phyloP scores from a whole-genome alignment of 1,140 invertebrate species.

The Onthophagus taurus region DNA sequence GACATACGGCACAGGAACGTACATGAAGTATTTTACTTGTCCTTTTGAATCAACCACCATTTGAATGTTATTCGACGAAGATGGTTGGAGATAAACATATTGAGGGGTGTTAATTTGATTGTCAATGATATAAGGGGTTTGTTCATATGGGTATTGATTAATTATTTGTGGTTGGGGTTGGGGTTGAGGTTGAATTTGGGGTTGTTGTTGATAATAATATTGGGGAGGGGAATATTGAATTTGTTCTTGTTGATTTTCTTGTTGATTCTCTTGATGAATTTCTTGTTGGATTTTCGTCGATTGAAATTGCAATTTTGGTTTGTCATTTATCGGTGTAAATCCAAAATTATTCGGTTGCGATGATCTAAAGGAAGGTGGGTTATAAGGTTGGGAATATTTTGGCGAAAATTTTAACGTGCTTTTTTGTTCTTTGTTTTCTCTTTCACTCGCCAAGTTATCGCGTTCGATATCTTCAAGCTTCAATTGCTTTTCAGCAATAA shows the following conservation, averaged over 20 bases:
- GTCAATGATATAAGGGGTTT: slow-evolving; percentile 24
- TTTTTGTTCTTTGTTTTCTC: slow-evolving; percentile 9
- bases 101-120: slow-evolving; percentile 24
- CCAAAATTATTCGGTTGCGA: no score
- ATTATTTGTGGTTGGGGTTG: slow-evolving; percentile 19
- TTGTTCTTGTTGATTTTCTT: background rate
- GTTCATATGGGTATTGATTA: slow-evolving; percentile 18
- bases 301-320: background rate
- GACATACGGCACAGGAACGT: slow-evolving; percentile 16
- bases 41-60: slow-evolving; percentile 28
- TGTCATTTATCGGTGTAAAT: background rate
- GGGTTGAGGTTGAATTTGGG: slow-evolving; percentile 9
- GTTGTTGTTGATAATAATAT: slow-evolving; percentile 3
- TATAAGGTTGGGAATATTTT: slow-evolving; percentile 7
- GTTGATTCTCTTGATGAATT: slow-evolving; percentile 1
- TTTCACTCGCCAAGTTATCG: slow-evolving; percentile 19
- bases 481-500: slow-evolving; percentile 21
- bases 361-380: background rate
- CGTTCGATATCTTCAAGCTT: slow-evolving; percentile 28
- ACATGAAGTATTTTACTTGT: slow-evolving; percentile 23
- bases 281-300: background rate
- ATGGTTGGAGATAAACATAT: slow-evolving; percentile 27
- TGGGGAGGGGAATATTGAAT: background rate
- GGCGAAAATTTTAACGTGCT: slow-evolving; percentile 1
- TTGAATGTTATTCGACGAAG: slow-evolving; percentile 24